A percentile compares a stretch with the other conserved stretches of the same genome.
These are phyloP conservation scores for Onthophagus taurus DNA, from an alignment of 1,140 invertebrate genomes.

Conservation along the genomic window DNA sequence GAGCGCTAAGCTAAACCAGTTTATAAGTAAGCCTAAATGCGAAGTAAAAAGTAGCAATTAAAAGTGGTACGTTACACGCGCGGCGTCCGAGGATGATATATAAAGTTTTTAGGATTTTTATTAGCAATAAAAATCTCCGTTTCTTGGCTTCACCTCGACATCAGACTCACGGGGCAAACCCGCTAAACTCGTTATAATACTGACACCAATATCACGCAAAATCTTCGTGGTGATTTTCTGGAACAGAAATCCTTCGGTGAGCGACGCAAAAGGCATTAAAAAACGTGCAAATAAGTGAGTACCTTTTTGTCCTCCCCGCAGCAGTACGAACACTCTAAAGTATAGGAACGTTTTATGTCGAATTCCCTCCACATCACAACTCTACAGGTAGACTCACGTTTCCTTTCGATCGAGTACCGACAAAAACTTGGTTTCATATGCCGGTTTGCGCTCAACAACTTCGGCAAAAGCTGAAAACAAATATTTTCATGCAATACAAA, in stretches of 20 bases:
- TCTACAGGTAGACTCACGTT: slow-evolving; percentile 17
- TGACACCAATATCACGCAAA: slow-evolving; percentile 15
- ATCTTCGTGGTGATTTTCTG: slow-evolving; percentile 15
- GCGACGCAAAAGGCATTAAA: slow-evolving; percentile 3
- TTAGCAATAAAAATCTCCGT: too few relatives aligned
- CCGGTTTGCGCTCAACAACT: slow-evolving; percentile 7
- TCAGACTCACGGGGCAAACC: too few relatives aligned
- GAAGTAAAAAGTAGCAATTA: too few relatives aligned
- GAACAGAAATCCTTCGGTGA: too few relatives aligned
- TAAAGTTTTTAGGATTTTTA: too few relatives aligned
- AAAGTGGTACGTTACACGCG: too few relatives aligned
- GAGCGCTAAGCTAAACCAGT: too few relatives aligned
- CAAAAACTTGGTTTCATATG: slow-evolving; percentile 17
- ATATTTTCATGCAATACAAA: too few relatives aligned
- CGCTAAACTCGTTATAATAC: slow-evolving; percentile 11
- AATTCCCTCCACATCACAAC: slow-evolving; percentile 21
- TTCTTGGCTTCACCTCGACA: too few relatives aligned
- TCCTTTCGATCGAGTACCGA: slow-evolving; percentile 14
- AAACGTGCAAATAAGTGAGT: background rate
- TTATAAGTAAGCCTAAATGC: too few relatives aligned
- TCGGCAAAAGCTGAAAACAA: slow-evolving; percentile 12
- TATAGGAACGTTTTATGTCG: slow-evolving; percentile 14
- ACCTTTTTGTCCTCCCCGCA: slow-evolving; percentile 18
- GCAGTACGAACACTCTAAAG: slow-evolving; percentile 18
- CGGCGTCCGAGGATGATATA: too few relatives aligned